Conservation (phyloP, 1,140 invertebrate species). For the Thereuonema tuberculata region DNA sequence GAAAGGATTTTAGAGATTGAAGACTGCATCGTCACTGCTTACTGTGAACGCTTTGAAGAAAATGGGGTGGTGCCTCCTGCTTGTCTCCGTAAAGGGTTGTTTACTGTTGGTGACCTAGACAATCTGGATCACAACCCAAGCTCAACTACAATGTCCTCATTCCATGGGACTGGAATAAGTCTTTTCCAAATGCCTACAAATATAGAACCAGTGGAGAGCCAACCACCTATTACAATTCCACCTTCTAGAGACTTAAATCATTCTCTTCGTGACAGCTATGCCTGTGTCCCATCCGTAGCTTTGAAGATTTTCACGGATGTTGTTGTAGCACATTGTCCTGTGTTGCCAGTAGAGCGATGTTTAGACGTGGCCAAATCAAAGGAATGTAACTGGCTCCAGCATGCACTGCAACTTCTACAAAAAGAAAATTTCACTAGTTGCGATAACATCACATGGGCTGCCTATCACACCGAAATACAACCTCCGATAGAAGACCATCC, state of each 20-base stretch:
- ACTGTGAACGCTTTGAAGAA: too few species aligned
- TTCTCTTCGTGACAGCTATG: background rate
- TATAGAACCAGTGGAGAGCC: background rate
- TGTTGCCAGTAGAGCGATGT: background rate
- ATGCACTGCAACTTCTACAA: background rate
- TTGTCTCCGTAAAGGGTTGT: too few species aligned
- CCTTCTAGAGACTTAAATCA: background rate
- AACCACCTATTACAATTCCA: constrained; percentile 5
- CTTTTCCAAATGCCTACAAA: constrained; percentile 12
- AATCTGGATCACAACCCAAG: too few species aligned
- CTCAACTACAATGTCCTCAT: constrained; percentile 16
- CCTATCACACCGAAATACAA: background rate
- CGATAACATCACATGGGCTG: background rate
- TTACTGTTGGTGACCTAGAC: constrained; percentile 12
- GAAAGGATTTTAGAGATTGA: too few species aligned
- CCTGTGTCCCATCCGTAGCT: background rate
- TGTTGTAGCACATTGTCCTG: background rate
- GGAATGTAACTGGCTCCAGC: background rate
- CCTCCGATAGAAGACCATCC: background rate
- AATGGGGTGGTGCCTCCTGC: too few species aligned
- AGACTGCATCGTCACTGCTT: too few species aligned
- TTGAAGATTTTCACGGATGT: background rate
- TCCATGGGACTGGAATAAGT: constrained; percentile 14
- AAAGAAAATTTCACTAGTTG: background rate
- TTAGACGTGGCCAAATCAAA: background rate